Evolutionary conservation across 2,113 vertebrate genomes (phyloP), one percentile per base, ranked within the genome.

Genomic region (Xiphophorus hellerii): DNA sequence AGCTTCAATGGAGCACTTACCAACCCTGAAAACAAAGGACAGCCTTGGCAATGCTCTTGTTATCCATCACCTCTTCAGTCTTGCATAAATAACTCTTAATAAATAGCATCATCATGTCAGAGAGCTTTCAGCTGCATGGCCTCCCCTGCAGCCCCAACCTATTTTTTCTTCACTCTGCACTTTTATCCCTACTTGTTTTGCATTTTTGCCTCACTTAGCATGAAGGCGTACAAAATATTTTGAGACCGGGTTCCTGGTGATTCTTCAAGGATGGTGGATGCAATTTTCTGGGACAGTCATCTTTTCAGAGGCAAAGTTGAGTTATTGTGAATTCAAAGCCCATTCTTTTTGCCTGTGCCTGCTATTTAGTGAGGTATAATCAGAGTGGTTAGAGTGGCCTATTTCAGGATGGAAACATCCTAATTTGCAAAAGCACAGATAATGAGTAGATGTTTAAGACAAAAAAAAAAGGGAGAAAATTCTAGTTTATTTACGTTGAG

Each of bases 31-130:
- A 87, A 88, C 88, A 88, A 89, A 90, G 74, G 48, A 78, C 51
- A 88, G 70, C 90, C 87, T 91, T 90, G 88, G 90, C 78, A 67
- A 44, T 78, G 80, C 84, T 87, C 79, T 87, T 87, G 84, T 88
- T 89, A 89, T 92, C 92, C 84, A 92, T 93, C 91, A 90, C 83
- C 87, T 83, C 87, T 89, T 88, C 87, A 89, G 89, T 88, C 86
- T 86, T 87, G 89, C 89, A 91, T 93, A 91, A 92, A 90, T 92
- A 90, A 87, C 84, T 89, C 83, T 88, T 92, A 90, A 91, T 92
- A 91, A 88, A 92, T 87, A 89, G 84, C 85, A 90, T 87, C 85
- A 89, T 88, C 81, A 83, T 90, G 81, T 89, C 87, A 89, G 78
- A 89, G 89, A 89, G 89, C 85, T 90, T 84, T 89, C 85, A 89